Evolutionary conservation across 1,140 invertebrate species (phyloP).

Genomic region (Bombus haemorrhoidalis): DNA sequence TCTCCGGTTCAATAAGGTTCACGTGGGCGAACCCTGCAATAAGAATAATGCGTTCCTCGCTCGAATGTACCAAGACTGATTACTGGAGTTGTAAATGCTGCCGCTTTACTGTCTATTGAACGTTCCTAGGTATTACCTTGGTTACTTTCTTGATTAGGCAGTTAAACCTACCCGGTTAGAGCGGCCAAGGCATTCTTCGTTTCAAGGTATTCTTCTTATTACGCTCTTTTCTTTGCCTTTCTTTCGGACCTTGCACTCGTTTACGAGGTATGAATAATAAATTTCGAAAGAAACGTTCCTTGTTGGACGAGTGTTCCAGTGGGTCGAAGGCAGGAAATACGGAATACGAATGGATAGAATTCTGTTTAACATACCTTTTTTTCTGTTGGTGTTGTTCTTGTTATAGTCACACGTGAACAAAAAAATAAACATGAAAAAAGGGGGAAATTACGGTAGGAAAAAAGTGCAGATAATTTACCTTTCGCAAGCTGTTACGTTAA

Average conservation of each 20-base stretch:
- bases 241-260: not conserved
- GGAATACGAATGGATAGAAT: not conserved
- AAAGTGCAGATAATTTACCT: not conserved
- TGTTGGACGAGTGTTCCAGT: not conserved
- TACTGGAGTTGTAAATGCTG: not conserved
- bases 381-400: no score
- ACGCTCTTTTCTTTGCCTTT: not conserved
- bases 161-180: conserved; percentile 19
- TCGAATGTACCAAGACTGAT: conserved; percentile 23
- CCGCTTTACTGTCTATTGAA: conserved; percentile 28
- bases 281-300: not conserved
- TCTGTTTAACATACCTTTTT: not conserved
- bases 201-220: conserved; percentile 3
- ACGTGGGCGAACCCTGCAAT: not conserved
- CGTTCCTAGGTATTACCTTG: not conserved
- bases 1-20: not conserved
- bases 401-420: not conserved
- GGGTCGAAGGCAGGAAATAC: not conserved
- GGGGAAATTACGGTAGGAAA: not conserved
- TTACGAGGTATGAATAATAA: conserved; percentile 39
- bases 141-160: conserved; percentile 35
- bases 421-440: not conserved
- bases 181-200: not conserved
- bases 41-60: conserved; percentile 12
- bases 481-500: not conserved